Conservation (phyloP, 35 echinoderm and acorn worm species). For the Ptychodera flava region DNA sequence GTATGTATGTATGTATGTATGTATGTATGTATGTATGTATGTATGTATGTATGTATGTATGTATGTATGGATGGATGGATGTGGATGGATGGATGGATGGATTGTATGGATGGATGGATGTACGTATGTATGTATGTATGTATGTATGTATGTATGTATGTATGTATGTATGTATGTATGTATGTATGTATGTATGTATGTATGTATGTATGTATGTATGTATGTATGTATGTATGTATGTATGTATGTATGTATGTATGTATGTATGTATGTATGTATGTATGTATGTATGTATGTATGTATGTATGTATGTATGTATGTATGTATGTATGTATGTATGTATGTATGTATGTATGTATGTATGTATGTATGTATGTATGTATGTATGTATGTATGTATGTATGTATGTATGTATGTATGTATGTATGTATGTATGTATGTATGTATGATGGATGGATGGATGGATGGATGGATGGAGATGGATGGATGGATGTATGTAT, state of each 20-base stretch:
- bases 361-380: no score
- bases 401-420: no score
- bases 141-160: slow-evolving; percentile 27
- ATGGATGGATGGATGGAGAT: background rate
- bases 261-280: slow-evolving; percentile 15
- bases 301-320: background rate
- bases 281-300: background rate
- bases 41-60: slow-evolving; percentile 37
- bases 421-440: no score
- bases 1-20: slow-evolving; percentile 37
- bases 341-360: no score
- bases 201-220: slow-evolving; percentile 27
- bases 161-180: slow-evolving; percentile 27
- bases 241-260: slow-evolving; percentile 27
- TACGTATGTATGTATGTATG: slow-evolving; percentile 23
- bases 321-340: no score
- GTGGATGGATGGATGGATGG: background rate
- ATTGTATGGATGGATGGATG: slow-evolving; percentile 11
- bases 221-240: slow-evolving; percentile 27
- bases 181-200: slow-evolving; percentile 27
- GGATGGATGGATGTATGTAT: background rate
- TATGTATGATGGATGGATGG: background rate
- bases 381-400: no score
- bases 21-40: slow-evolving; percentile 37
- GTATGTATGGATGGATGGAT: slow-evolving; percentile 19